Evolutionary conservation across 2,797 vertebrate species (phyloP).

Genomic region (Helarctos malayanus): DNA sequence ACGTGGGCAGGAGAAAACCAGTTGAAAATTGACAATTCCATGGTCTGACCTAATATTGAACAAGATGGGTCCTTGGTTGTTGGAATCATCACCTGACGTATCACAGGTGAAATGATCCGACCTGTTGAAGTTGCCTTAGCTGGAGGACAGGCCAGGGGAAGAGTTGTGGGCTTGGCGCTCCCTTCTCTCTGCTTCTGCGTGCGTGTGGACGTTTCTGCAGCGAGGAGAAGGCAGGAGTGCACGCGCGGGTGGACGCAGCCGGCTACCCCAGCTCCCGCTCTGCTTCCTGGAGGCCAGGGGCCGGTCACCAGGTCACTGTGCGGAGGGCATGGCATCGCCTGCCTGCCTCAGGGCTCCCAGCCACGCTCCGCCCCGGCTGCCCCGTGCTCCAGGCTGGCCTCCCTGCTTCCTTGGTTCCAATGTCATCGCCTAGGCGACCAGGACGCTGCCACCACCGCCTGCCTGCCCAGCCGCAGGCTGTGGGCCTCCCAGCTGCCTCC

Average conservation of each 20-base stretch:
- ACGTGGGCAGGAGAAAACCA: background rate
- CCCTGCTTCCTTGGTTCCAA: constrained; percentile 88
- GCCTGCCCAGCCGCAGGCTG: constrained; percentile 73
- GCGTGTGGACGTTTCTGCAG: too few relatives aligned
- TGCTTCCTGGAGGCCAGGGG: accelerated
- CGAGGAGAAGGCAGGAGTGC: accelerated
- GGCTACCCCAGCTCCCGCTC: background rate
- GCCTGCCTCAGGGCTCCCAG: constrained; percentile 73
- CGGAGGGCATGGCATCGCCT: accelerated
- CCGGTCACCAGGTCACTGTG: accelerated
- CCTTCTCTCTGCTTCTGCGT: accelerated
- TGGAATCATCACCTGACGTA: accelerated
- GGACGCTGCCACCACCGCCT: constrained; percentile 90
- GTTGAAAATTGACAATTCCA: accelerated
- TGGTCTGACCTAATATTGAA: too few relatives aligned
- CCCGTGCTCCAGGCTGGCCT: constrained; percentile 87
- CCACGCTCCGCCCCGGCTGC: constrained; percentile 83
- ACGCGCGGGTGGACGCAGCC: accelerated
- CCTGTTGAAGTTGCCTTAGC: background rate
- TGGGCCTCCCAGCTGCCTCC: constrained; percentile 37
- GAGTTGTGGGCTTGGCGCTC: accelerated
- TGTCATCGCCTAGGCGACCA: constrained; percentile 93
- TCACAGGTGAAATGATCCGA: accelerated
- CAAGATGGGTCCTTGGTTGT: accelerated
- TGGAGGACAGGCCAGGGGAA: accelerated